phyloP scores from a whole-genome alignment of 2,888 invertebrate genomes.

The Glyphotaelius pellucidus region DNA sequence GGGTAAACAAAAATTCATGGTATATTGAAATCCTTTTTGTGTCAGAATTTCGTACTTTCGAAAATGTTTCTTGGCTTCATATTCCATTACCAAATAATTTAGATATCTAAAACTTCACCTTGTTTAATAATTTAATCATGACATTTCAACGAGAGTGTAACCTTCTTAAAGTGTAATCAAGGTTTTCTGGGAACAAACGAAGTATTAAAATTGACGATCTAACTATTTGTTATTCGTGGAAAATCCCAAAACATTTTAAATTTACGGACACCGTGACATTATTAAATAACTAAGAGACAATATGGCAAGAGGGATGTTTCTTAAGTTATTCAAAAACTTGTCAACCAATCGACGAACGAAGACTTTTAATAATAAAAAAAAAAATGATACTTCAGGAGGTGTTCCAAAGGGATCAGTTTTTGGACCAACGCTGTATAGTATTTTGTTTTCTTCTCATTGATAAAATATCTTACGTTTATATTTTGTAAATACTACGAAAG shows the following conservation, averaged over 20 bases:
- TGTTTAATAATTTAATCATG: too few relatives aligned
- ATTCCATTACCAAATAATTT: not conserved
- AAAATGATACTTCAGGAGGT: not conserved
- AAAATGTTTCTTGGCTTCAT: too few relatives aligned
- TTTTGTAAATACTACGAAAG: not conserved
- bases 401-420: not conserved
- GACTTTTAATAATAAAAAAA: too few relatives aligned
- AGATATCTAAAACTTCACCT: too few relatives aligned
- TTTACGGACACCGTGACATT: not conserved
- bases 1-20: not conserved
- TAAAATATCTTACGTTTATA: not conserved
- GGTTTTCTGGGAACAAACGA: too few relatives aligned
- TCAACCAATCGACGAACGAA: not conserved
- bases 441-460: not conserved
- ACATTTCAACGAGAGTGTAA: too few relatives aligned
- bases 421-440: not conserved
- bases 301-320: not conserved
- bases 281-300: not conserved
- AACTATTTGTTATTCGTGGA: too few relatives aligned
- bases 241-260: not conserved
- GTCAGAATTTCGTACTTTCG: not conserved
- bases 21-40: not conserved
- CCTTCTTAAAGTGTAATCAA: too few relatives aligned
- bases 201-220: too few relatives aligned
- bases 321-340: not conserved